phyloP scores from a whole-genome alignment of 2,888 invertebrate genomes.

The Hyposoter dolosus region DNA sequence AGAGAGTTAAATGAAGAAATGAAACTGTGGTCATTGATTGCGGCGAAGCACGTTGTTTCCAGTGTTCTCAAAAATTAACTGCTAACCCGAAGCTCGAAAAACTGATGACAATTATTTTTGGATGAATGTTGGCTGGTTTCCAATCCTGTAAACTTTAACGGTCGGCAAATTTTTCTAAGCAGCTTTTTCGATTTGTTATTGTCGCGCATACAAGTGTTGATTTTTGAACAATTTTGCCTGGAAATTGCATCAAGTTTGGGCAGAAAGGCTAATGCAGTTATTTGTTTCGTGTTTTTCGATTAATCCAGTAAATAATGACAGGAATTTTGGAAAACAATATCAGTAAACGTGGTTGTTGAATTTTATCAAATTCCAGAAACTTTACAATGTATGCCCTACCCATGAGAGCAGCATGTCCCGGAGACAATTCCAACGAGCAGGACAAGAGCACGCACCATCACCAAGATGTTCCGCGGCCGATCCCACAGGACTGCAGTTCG shows the following conservation, averaged over 20 bases:
- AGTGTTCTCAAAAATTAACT: neutral
- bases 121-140: neutral
- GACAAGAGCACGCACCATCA: slow-evolving; percentile 77
- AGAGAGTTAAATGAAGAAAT: neutral
- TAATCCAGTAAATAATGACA: neutral
- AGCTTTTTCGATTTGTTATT: neutral
- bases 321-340: neutral
- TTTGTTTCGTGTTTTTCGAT: neutral
- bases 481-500: slow-evolving; percentile 89
- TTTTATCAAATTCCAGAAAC: neutral
- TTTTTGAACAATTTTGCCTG: neutral
- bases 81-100: neutral
- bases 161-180: neutral
- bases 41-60: neutral
- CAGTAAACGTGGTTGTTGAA: neutral
- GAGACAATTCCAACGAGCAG: slow-evolving; percentile 80
- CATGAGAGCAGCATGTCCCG: slow-evolving; percentile 83
- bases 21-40: neutral
- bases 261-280: neutral
- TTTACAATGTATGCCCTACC: slow-evolving; percentile 82
- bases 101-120: neutral
- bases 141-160: neutral
- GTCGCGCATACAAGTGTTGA: neutral
- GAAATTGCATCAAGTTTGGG: neutral
- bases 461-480: slow-evolving; percentile 79